Conservation (phyloP, 2,888 invertebrate species). For the Augiades crinisus region DNA sequence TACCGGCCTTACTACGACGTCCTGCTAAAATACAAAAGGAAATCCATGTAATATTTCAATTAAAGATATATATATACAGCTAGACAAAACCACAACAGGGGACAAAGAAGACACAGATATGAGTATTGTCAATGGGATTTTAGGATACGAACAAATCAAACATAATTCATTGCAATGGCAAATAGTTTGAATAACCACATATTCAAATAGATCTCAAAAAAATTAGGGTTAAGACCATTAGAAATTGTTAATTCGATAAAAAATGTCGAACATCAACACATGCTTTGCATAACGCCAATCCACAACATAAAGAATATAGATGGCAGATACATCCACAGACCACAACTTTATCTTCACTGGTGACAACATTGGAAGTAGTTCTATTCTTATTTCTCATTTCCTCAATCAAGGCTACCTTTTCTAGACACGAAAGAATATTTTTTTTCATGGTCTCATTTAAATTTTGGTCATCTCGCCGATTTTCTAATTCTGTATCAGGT, state of each 20-base stretch:
- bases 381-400: constrained; percentile 64
- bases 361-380: constrained; percentile 39
- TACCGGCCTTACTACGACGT: constrained; percentile 69
- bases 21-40: constrained; percentile 46
- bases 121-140: constrained; percentile 20
- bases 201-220: constrained; percentile 4
- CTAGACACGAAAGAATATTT: constrained; percentile 70
- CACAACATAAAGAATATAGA: constrained; percentile 31
- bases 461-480: constrained; percentile 51
- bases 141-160: constrained; percentile 8
- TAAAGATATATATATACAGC: no score
- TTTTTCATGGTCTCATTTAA: constrained; percentile 62
- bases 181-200: neutral
- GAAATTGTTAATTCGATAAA: constrained; percentile 19
- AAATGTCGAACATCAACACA: constrained; percentile 14
- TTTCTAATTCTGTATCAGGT: constrained; percentile 38
- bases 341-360: constrained; percentile 60
- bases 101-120: neutral
- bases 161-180: constrained; percentile 3
- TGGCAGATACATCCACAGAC: constrained; percentile 58
- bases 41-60: neutral
- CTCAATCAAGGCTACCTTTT: constrained; percentile 70
- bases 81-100: constrained; percentile 8
- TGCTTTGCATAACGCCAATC: constrained; percentile 23
- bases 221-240: constrained; percentile 3